Percentiles rank a stretch among this genome's conserved stretches.
Evolutionary conservation across 2,113 vertebrate species (phyloP).

Genomic region (Muntiacus muntjak): DNA sequence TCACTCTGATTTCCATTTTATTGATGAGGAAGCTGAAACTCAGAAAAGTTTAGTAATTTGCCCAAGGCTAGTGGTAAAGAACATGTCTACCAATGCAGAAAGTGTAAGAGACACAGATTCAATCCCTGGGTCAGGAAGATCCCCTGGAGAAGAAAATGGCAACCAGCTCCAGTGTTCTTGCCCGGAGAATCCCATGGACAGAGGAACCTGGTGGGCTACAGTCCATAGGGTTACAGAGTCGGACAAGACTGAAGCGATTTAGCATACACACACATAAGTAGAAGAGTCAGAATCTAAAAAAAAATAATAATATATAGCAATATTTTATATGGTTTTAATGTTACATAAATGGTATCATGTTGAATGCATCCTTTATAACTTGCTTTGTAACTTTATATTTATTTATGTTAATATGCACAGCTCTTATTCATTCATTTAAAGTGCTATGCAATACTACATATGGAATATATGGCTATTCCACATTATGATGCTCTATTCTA

Average conservation of each 20-base stretch:
- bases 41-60: neutral
- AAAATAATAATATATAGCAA: neutral
- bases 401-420: neutral
- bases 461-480: neutral
- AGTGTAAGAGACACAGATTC: neutral
- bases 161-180: neutral
- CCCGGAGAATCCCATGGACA: neutral
- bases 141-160: neutral
- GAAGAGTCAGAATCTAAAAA: neutral
- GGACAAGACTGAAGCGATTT: accelerated
- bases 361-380: neutral
- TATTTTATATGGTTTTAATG: neutral
- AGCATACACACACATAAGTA: neutral
- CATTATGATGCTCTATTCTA: neutral
- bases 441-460: neutral
- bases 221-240: neutral
- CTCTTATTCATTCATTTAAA: neutral
- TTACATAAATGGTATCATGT: neutral
- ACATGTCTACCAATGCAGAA: neutral
- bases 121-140: neutral
- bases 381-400: neutral
- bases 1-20: neutral
- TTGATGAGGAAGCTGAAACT: neutral
- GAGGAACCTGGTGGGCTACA: neutral
- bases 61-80: neutral